phyloP scores from a whole-genome alignment of 2,888 invertebrate genomes.

The Cryptophagus acutangulus region DNA sequence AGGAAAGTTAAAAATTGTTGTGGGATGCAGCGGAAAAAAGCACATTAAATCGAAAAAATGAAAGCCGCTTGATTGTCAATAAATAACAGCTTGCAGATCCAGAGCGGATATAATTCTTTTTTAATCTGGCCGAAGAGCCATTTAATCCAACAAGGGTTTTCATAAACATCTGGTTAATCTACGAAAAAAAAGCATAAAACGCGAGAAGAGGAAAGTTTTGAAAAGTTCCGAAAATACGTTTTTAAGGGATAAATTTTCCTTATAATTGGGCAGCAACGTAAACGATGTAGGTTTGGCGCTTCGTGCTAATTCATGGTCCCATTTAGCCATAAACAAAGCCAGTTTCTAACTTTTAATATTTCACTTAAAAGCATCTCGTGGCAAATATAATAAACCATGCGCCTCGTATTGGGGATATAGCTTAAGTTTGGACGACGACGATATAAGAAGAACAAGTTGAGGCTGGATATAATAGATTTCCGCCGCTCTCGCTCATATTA shows the following conservation, averaged over 20 bases:
- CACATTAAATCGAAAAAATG: no score
- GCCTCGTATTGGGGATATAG: constrained; percentile 24
- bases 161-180: constrained; percentile 31
- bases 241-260: constrained; percentile 30
- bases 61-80: no score
- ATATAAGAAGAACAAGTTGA: constrained; percentile 19
- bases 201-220: no score
- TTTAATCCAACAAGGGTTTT: constrained; percentile 24
- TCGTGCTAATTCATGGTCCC: constrained; percentile 22
- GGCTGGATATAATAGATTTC: constrained; percentile 23
- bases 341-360: constrained; percentile 21
- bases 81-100: no score
- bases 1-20: no score
- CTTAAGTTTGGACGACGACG: constrained; percentile 23
- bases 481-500: constrained; percentile 1
- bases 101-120: constrained; percentile 26
- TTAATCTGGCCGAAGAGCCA: constrained; percentile 24
- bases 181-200: no score
- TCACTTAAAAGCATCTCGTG: constrained; percentile 19
- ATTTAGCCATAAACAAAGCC: constrained; percentile 24
- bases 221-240: constrained; percentile 27
- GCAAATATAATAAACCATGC: constrained; percentile 24
- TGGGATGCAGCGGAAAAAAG: no score
- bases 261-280: constrained; percentile 30
- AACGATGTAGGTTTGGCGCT: constrained; percentile 21